These are phyloP conservation scores for Heliconius nattereri DNA, from an alignment of 1,140 invertebrate genomes.

Conservation along the genomic window DNA sequence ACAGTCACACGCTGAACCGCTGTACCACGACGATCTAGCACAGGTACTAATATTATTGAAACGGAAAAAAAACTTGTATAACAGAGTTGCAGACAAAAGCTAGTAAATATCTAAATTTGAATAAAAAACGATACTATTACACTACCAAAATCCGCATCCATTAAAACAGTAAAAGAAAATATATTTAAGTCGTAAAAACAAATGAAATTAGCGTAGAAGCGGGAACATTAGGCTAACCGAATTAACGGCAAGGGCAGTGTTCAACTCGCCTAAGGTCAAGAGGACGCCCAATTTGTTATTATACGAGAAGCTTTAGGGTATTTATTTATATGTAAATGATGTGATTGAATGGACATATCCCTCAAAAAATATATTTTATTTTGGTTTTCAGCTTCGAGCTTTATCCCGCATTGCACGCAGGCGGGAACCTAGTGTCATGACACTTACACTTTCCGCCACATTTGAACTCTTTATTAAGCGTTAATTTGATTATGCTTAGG, in stretches of 20 bases:
- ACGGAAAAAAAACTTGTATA: too few relatives aligned
- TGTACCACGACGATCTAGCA: too few relatives aligned
- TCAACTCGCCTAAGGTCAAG: not conserved
- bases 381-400: not conserved
- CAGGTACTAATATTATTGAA: too few relatives aligned
- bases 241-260: not conserved
- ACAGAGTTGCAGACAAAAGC: too few relatives aligned
- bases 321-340: not conserved
- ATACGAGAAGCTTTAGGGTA: not conserved
- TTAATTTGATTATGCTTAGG: too few relatives aligned
- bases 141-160: not conserved
- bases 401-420: not conserved
- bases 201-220: not conserved
- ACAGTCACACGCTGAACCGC: too few relatives aligned
- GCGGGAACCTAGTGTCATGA: not conserved
- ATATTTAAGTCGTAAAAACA: not conserved
- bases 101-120: too few relatives aligned
- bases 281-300: not conserved
- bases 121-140: not conserved
- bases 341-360: not conserved
- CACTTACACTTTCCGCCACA: not conserved
- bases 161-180: not conserved
- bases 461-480: too few relatives aligned
- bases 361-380: too few relatives aligned
- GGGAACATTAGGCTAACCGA: conserved; percentile 4